These are phyloP conservation scores for Reticulitermes speratus DNA, from an alignment of 1,140 invertebrate species.

Conservation along the genomic window DNA sequence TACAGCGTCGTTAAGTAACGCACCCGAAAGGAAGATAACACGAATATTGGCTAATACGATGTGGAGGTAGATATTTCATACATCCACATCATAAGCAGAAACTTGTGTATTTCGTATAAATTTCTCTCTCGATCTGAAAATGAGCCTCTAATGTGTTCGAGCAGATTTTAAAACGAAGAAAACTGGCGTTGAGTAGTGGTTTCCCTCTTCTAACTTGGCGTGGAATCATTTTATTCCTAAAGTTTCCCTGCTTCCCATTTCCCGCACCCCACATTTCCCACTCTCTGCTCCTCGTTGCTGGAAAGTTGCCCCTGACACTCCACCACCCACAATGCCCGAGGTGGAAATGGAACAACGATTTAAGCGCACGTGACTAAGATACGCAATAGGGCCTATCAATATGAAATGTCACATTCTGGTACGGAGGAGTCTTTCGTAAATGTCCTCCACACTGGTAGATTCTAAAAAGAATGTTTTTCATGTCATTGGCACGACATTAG, in stretches of 20 bases:
- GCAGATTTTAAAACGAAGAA: not conserved
- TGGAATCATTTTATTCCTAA: not conserved
- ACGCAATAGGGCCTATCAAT: slow-evolving; percentile 4
- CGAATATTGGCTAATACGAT: not conserved
- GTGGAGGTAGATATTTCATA: not conserved
- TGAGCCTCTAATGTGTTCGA: not conserved
- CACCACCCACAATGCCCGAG: not conserved
- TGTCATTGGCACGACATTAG: not conserved
- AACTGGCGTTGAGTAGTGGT: not conserved
- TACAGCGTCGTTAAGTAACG: too few relatives aligned
- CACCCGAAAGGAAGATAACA: too few relatives aligned
- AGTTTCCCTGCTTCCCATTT: not conserved
- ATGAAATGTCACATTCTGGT: not conserved
- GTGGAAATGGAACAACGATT: slow-evolving; percentile 15
- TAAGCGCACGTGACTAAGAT: not conserved
- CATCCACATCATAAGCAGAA: not conserved
- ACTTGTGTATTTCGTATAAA: not conserved
- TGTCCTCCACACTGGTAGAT: not conserved
- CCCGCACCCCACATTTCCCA: not conserved
- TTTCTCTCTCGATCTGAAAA: not conserved
- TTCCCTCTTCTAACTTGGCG: not conserved
- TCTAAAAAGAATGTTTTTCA: not conserved
- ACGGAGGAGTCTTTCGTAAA: not conserved
- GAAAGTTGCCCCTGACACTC: slow-evolving; percentile 3
- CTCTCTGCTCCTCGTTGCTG: not conserved